phyloP scores from a whole-genome alignment of 2,797 vertebrate genomes.

The Squalus acanthias region DNA sequence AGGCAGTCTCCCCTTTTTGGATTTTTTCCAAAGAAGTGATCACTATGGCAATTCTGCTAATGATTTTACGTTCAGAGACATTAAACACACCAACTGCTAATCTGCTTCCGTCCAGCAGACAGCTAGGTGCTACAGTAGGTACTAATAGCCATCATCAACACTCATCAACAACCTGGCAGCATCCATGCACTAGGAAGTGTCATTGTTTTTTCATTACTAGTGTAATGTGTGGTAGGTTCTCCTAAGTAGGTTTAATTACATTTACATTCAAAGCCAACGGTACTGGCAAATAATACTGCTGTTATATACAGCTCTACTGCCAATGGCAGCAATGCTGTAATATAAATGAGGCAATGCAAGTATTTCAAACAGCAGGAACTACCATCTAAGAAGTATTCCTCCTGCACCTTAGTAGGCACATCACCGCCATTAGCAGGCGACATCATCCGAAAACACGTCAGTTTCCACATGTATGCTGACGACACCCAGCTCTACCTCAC shows the following conservation, averaged over 20 bases:
- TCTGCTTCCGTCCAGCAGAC: background rate
- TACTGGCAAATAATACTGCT: background rate
- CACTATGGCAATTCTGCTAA: conserved; percentile 1
- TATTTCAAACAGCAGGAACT: background rate
- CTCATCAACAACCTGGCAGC: background rate
- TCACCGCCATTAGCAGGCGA: too few relatives aligned
- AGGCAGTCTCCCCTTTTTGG: background rate
- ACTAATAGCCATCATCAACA: conserved; percentile 30
- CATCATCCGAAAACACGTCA: too few relatives aligned
- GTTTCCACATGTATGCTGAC: too few relatives aligned
- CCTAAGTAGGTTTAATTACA: background rate
- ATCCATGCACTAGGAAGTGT: background rate
- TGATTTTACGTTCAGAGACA: conserved; percentile 15
- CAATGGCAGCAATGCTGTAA: background rate
- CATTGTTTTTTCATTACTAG: background rate
- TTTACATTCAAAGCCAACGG: background rate
- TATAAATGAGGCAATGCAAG: background rate
- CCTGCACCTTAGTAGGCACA: too few relatives aligned
- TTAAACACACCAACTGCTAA: background rate
- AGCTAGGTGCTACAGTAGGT: background rate
- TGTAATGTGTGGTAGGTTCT: background rate
- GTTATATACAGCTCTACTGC: background rate
- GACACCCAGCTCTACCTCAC: too few relatives aligned
- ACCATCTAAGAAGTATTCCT: background rate
- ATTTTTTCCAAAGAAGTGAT: conserved; percentile 6